phyloP scores from a whole-genome alignment of 2,888 invertebrate genomes.

The Ochlodes sylvanus region DNA sequence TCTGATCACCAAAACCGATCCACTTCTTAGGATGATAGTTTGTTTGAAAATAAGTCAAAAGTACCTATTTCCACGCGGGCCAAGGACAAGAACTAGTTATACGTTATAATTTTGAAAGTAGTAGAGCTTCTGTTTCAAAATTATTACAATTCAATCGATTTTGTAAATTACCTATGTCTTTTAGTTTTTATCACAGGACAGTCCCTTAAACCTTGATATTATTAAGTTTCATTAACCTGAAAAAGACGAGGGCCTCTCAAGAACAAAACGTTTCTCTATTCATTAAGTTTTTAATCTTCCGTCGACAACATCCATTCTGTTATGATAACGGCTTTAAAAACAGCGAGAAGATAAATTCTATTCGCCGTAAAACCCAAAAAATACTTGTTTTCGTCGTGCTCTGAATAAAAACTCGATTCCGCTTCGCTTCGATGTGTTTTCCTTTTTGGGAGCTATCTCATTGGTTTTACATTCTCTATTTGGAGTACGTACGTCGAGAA shows the following conservation, averaged over 20 bases:
- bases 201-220: background rate
- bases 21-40: too few relatives aligned
- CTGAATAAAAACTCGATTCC: slow-evolving; percentile 11
- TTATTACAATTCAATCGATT: too few relatives aligned
- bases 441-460: background rate
- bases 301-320: background rate
- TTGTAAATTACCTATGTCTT: too few relatives aligned
- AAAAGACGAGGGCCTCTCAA: background rate
- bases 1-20: too few relatives aligned
- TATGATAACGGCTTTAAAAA: slow-evolving; percentile 7
- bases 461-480: background rate
- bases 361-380: background rate
- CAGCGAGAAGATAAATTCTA: slow-evolving; percentile 8
- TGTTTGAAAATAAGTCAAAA: too few relatives aligned
- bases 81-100: too few relatives aligned
- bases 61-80: too few relatives aligned
- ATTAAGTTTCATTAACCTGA: background rate
- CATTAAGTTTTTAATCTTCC: background rate
- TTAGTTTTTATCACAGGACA: too few relatives aligned
- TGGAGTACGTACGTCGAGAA: background rate
- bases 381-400: slow-evolving; percentile 15
- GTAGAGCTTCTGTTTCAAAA: too few relatives aligned
- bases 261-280: background rate
- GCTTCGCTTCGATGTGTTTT: background rate
- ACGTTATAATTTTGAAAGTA: too few relatives aligned